Percentiles rank a stretch among this genome's conserved stretches.
These are phyloP conservation scores for Lasaia peninsularis DNA, from an alignment of 1,140 invertebrate genomes.

Conservation along the genomic window DNA sequence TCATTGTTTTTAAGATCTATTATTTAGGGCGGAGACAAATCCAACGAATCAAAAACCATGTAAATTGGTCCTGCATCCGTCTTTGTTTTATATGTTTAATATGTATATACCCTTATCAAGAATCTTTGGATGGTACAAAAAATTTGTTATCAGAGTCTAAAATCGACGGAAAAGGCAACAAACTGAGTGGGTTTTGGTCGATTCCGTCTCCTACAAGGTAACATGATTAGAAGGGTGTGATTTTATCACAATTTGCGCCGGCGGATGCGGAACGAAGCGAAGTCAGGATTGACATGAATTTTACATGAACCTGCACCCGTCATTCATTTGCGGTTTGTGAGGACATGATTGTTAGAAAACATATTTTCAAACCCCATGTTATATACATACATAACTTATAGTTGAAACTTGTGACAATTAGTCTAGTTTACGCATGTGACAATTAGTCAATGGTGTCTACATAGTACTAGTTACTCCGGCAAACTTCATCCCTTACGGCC, in stretches of 20 bases:
- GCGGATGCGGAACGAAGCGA: conserved; percentile 37
- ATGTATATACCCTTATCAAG: too few species aligned
- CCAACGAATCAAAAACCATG: too few species aligned
- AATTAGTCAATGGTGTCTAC: too few species aligned
- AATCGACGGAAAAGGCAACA: background rate
- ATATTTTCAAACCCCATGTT: conserved; percentile 29
- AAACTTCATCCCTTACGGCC: too few species aligned
- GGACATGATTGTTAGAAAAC: conserved; percentile 23
- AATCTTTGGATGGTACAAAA: too few species aligned
- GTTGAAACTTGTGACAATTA: background rate
- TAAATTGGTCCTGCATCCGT: too few species aligned
- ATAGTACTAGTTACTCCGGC: too few species aligned
- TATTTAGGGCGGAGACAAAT: too few species aligned
- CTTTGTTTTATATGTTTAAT: too few species aligned
- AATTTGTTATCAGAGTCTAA: background rate
- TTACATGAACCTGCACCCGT: conserved; percentile 60
- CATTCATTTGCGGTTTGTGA: conserved; percentile 42
- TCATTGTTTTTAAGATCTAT: too few species aligned
- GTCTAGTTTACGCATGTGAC: conserved; percentile 1
- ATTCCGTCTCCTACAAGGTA: conserved; percentile 31
- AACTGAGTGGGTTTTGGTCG: conserved; percentile 16
- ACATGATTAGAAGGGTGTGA: conserved; percentile 63
- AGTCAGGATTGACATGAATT: conserved; percentile 58
- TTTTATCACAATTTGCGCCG: conserved; percentile 55
- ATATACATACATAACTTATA: conserved; percentile 15